These are phyloP conservation scores for Frankliniella fusca DNA, from an alignment of 2,888 invertebrate genomes.

Conservation along the genomic window DNA sequence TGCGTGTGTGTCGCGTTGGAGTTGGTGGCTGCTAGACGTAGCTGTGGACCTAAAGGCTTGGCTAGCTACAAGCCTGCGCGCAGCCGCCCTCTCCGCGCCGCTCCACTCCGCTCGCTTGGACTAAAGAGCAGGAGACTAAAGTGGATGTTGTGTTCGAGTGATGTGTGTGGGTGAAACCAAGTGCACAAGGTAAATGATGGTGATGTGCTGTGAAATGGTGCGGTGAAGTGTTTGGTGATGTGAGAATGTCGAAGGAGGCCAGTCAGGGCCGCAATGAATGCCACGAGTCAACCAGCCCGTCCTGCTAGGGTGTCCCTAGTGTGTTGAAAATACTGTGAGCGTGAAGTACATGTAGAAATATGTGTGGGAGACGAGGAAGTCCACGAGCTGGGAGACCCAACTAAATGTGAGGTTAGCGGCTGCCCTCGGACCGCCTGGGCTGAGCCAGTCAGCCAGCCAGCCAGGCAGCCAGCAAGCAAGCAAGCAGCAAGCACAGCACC, in stretches of 20 bases:
- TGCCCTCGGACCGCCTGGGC: background rate
- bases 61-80: no score
- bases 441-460: background rate
- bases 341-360: background rate
- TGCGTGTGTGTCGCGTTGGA: background rate
- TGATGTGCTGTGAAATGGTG: background rate
- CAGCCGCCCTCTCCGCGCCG: no score
- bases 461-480: background rate
- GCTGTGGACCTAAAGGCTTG: no score
- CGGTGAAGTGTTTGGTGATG: background rate
- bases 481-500: background rate
- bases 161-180: background rate
- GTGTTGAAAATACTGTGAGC: background rate
- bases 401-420: slow-evolving; percentile 9
- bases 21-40: background rate
- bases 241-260: background rate
- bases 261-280: background rate
- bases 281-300: background rate
- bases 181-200: slow-evolving; percentile 8
- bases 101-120: no score
- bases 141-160: slow-evolving; percentile 18
- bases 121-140: background rate
- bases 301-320: background rate
- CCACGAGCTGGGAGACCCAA: background rate
- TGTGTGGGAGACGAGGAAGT: background rate